phyloP scores from a whole-genome alignment of 1,140 invertebrate species.

The Gonatopus flavifemur region DNA sequence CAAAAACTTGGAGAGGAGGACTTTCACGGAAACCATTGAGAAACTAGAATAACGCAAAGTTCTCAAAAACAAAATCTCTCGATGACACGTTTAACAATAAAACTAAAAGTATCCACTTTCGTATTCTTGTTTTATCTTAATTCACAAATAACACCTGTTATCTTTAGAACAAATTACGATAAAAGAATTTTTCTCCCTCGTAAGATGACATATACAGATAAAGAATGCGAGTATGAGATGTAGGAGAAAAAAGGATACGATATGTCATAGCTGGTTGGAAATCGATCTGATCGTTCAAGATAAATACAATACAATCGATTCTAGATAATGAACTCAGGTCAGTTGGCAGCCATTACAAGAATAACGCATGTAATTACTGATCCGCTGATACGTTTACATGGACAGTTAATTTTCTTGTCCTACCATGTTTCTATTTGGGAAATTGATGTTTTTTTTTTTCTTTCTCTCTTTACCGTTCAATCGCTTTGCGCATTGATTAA shows the following conservation, averaged over 20 bases:
- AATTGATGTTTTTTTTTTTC: not conserved
- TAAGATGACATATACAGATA: slow-evolving; percentile 20
- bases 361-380: slow-evolving; percentile 28
- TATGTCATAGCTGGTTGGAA: not conserved
- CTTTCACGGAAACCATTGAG: not conserved
- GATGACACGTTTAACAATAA: no score
- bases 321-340: slow-evolving; percentile 25
- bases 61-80: no score
- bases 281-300: slow-evolving; percentile 12
- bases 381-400: slow-evolving; percentile 21
- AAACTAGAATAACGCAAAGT: not conserved
- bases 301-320: slow-evolving; percentile 18
- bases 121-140: no score
- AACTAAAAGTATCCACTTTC: no score
- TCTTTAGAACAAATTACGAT: no score
- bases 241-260: no score
- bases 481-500: not conserved
- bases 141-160: no score
- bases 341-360: slow-evolving; percentile 23
- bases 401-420: no score
- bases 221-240: slow-evolving; percentile 1
- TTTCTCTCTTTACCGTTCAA: not conserved
- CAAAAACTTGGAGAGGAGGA: not conserved
- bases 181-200: slow-evolving; percentile 12
- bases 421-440: no score